Base-by-base conservation (phyloP, 2,888 invertebrate genomes). In the Orthosia incerta region DNA sequence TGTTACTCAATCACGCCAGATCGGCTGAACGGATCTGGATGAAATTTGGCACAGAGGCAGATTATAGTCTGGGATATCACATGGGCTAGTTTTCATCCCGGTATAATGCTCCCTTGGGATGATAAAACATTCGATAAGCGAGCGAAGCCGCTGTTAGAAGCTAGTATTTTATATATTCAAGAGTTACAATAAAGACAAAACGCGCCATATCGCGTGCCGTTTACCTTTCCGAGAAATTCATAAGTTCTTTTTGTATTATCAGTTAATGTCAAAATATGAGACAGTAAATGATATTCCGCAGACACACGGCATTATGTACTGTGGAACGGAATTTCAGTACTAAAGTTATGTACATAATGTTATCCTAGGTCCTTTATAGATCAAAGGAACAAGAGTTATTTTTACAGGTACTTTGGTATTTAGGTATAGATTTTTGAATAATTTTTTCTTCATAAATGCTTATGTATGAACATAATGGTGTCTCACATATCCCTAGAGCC, bases 241-340 rank as follows among this genome's bases (percentile, higher is more conserved):
- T 66, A 81, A 79, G 75, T 65, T 80, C 68, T 83, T 80, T 81
- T 68, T 80, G 80, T 71, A 78, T 65, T 63, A 79, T 83, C 67
- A 79, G 71, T 85, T 74, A 76, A 85, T 80, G 74, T 78, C 82
- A 81, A 76, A 76, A 68, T 74, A 76, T 73, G 68, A 68, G 79
- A 77, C 72, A 12, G 74, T 80, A 75, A 83, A 76, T 75, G 62
- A 77, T 83, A 72, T 74, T 80, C 46, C 16, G 51, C 60, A 73
- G 69, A 76, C 81, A 80, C 66, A 82, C 76, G 68, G 16, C 53
- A 76, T 77, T 70, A 62, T 64, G 51, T 64, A 78, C 61, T 16
- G 39, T 59, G 63, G 69, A 60, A 69, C 20, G 65, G 70, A 67
- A 80, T 65, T 50, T 65, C 13, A 74, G 62, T 74, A 64, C 48